Conservation (phyloP, 1,140 invertebrate species). For the Brachionus paranguensis region DNA sequence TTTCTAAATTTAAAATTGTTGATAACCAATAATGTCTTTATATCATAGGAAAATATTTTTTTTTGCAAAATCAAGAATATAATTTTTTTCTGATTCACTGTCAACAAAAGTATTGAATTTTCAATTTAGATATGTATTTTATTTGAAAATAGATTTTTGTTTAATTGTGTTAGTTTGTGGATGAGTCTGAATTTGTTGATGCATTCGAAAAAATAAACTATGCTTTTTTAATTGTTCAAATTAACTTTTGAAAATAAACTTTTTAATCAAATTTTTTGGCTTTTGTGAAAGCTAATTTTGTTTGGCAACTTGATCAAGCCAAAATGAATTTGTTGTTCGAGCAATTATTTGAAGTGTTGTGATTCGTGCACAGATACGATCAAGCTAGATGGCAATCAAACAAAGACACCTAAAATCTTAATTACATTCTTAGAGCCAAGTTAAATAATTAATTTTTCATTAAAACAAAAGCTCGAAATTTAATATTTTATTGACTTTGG, state of each 20-base stretch:
- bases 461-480: not conserved
- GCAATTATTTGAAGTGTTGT: not conserved
- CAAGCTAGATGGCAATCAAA: not conserved
- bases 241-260: not conserved
- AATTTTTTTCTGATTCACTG: no score
- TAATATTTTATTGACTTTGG: constrained; percentile 26
- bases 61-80: no score
- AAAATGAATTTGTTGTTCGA: not conserved
- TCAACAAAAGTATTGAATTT: no score
- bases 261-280: not conserved
- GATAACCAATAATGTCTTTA: no score
- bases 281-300: not conserved
- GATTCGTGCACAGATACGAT: not conserved
- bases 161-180: no score
- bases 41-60: no score
- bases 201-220: no score
- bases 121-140: no score
- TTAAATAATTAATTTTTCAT: constrained; percentile 13
- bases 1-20: no score
- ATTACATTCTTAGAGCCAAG: not conserved
- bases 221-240: not conserved
- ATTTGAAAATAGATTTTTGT: no score
- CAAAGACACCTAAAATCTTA: not conserved
- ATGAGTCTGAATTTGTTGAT: no score
- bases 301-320: not conserved